Base-by-base conservation (phyloP, 2,797 vertebrate species). In the Catharus ustulatus region DNA sequence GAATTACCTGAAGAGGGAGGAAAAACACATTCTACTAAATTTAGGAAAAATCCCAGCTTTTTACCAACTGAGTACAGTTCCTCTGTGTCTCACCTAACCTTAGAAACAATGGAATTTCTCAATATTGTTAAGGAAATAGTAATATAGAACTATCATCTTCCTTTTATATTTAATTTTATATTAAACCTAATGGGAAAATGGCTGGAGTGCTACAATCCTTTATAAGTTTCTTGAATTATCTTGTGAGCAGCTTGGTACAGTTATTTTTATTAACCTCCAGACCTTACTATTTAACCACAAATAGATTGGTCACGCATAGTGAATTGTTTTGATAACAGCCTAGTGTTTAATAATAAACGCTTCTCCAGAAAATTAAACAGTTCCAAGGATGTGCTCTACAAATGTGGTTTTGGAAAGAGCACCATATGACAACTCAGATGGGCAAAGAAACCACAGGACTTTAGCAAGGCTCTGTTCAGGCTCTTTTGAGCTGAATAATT, bases 241-340 rank as follows among this genome's bases (percentile, higher is more conserved):
- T 88, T 64, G 16, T 68, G 13, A 96, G 77, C 91, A 94, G 93
- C 73, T 95, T 93, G 77, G 90, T 91, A 74, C 52, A 87, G 68
- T 75, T 94, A 84, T 89, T 94, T 93, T 83, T 94, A 92, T 94
- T 93, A 95, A 96, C 91, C 87, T 67, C 73, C 40, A 94, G 94
- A 91, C 93, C 84, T 54, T 91, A 94, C 73, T 95, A 93, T 95
- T 96, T 95, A 96, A 96, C 94, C 90, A 92, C 84, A 96, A 89
- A 92, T 92, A 93, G 86, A 96, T 83, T 75, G 93, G 92, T 94
- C 86, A 75, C 48, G 66, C 87, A 92, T 94, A 80, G 73, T 96
- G 88, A 95, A 94, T 94, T 94, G 85, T 93, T 95, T 93, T 89
- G 82, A 86, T 89, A 94, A 80, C 73, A 89, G 91, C 73, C 66